Evolutionary conservation across 2,888 invertebrate species (phyloP), one percentile per base, ranked within the genome.

Genomic region (Caenorhabditis macrosperma): DNA sequence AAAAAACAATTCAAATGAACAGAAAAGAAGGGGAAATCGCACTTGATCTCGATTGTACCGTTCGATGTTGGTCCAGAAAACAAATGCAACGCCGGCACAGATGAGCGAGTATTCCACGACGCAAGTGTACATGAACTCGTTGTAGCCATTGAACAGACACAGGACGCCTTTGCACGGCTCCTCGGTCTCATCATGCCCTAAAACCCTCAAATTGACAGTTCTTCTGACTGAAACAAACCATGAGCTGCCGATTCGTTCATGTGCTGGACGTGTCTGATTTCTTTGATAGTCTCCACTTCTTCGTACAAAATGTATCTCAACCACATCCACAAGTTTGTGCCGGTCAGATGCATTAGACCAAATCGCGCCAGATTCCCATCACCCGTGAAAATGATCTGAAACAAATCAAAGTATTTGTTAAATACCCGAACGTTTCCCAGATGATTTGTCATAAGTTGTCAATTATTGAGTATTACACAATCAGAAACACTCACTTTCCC

Each of bases 101-200:
- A 86, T 85, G 12, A 86, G 69, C 1, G 84, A 85, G 30, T 86
- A 86, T 50, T 86, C 86, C 1, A 86, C 86, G 1, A 86, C 86
- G 46, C 86, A 86, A 10, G 86, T 86, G 75, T 85, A 86, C 86
- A 86, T 86, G 46, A 86, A 86, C 59, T 86, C 86, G 48, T 81
- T 85, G 64, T 81, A 86, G 1, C 85, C 86, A 22, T 60, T 76
- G 64, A 86, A 85, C 9, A 86, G 57, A 44, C 86, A 86, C 7
- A 85, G 52, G 12, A 84, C 82, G 30, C 86, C 86, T 52, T 71
- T 69, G 59, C 86, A 86, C 7, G 66, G 66, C 22, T 79, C 82
- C 7, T 76, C 41, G 9, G 22, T 48, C 10, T 72, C 50, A n/a
- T 66, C 59, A 20, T 66, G 75, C 28, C 35, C 79, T 72, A 50